Evolutionary conservation across 1,140 invertebrate genomes (phyloP).

Genomic region (Wasmannia auropunctata): DNA sequence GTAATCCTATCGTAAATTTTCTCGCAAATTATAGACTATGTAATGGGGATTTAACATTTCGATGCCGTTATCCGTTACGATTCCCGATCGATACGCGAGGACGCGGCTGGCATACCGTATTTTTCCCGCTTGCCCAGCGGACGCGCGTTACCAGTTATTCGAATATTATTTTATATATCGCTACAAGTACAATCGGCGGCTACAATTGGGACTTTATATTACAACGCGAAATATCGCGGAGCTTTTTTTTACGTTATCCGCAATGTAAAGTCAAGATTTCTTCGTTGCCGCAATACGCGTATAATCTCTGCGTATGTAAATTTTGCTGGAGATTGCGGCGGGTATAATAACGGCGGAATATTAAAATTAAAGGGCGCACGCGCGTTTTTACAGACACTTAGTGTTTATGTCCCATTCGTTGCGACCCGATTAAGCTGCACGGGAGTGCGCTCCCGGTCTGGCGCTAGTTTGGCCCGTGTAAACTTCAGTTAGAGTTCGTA

Average conservation of each 20-base stretch:
- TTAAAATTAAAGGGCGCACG: constrained; percentile 18
- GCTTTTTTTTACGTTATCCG: not conserved
- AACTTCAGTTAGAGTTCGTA: constrained; percentile 71
- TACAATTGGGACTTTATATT: not conserved
- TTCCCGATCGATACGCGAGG: constrained; percentile 1
- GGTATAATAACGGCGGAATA: not conserved
- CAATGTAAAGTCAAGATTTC: not conserved
- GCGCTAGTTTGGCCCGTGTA: constrained; percentile 62
- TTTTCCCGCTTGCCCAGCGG: not conserved
- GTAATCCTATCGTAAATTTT: constrained; percentile 43
- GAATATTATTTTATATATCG: not conserved
- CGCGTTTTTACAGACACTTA: constrained; percentile 31
- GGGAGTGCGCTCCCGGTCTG: constrained; percentile 19
- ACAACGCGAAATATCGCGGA: not conserved
- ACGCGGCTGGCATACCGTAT: not conserved
- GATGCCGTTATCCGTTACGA: not conserved
- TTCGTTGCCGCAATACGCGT: not conserved
- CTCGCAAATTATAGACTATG: constrained; percentile 34
- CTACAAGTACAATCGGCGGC: not conserved
- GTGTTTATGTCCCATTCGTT: constrained; percentile 66
- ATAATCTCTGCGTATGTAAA: constrained; percentile 1
- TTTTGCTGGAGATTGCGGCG: constrained; percentile 8
- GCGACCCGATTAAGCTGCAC: constrained; percentile 45
- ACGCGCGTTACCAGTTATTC: not conserved
- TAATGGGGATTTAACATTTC: constrained; percentile 40